Percentiles rank a stretch among this genome's conserved stretches.
phyloP scores from a whole-genome alignment of 2,113 vertebrate genomes.

The Serilophus lunatus region DNA sequence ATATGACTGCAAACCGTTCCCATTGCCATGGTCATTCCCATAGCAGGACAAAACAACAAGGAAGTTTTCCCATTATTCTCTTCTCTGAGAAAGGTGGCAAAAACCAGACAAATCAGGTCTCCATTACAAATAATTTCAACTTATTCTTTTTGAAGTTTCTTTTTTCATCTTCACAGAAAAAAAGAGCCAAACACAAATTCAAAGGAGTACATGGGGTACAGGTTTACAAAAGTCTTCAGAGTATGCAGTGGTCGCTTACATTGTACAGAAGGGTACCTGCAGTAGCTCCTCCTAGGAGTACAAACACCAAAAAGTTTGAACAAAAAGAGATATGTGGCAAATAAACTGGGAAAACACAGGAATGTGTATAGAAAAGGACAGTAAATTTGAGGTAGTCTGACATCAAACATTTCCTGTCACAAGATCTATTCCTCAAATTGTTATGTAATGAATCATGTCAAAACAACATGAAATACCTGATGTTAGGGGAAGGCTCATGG shows the following conservation, averaged over 20 bases:
- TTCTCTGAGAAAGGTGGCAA: background rate
- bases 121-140: background rate
- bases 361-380: background rate
- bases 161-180: background rate
- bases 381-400: background rate
- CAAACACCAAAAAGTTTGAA: background rate
- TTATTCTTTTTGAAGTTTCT: background rate
- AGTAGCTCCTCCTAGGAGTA: background rate
- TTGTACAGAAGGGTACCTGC: background rate
- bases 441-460: background rate
- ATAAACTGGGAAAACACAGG: background rate
- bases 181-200: background rate
- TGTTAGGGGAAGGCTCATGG: constrained; percentile 61
- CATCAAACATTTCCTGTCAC: background rate
- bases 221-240: background rate
- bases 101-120: background rate
- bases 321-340: background rate
- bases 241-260: background rate
- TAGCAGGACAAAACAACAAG: background rate
- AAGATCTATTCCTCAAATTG: background rate
- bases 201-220: no score
- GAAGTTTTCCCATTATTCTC: background rate
- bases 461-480: constrained; percentile 62
- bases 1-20: background rate
- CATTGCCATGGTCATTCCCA: background rate